A percentile compares a stretch with the other conserved stretches of the same genome.
phyloP scores from a whole-genome alignment of 1,140 invertebrate genomes.

The Teleogryllus occipitalis region DNA sequence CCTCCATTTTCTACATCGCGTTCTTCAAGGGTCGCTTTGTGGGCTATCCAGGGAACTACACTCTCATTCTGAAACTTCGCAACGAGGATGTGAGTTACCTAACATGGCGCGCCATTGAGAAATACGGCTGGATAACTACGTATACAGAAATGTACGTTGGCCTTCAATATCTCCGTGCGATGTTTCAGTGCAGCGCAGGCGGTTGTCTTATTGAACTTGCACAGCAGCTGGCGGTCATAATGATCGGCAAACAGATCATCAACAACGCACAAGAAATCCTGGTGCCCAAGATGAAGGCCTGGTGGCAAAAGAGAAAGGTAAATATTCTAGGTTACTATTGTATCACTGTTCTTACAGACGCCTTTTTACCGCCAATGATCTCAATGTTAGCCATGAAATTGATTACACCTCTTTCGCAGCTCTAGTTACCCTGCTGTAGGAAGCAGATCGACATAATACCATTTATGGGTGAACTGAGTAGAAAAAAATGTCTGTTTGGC shows the following conservation, averaged over 20 bases:
- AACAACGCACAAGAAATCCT: slow-evolving; percentile 70
- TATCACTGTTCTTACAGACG: not conserved
- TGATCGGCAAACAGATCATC: slow-evolving; percentile 78
- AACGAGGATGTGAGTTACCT: slow-evolving; percentile 55
- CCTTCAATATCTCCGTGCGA: no score
- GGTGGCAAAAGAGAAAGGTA: slow-evolving; percentile 44
- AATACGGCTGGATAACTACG: no score
- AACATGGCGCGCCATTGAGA: no score
- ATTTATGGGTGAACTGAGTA: no score
- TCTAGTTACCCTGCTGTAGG: no score
- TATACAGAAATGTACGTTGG: no score
- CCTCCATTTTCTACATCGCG: slow-evolving; percentile 78
- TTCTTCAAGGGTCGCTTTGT: slow-evolving; percentile 77
- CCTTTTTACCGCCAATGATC: not conserved
- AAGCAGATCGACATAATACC: no score
- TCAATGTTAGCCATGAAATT: not conserved
- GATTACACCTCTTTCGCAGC: no score
- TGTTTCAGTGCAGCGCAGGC: slow-evolving; percentile 58
- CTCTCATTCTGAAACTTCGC: slow-evolving; percentile 55
- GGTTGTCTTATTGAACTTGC: slow-evolving; percentile 77
- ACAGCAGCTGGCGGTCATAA: slow-evolving; percentile 74
- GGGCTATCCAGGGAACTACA: slow-evolving; percentile 68
- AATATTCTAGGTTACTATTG: not conserved
- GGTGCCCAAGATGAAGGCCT: slow-evolving; percentile 55
- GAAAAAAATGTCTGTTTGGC: no score